Evolutionary conservation across 2,113 vertebrate genomes (phyloP).

Genomic region (Thalassarche chlororhynchos): DNA sequence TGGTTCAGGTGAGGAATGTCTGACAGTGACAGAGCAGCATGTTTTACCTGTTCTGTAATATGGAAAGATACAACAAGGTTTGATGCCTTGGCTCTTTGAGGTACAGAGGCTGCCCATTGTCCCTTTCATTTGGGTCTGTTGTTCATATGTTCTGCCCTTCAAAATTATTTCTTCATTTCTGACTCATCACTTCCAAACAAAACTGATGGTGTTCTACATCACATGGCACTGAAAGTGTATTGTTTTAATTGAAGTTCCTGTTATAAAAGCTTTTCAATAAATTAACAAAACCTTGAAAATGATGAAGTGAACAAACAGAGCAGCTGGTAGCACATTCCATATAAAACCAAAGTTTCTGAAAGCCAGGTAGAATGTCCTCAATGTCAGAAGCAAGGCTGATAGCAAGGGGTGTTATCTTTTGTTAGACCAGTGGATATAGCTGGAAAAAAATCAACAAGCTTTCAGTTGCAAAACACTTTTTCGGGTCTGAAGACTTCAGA

Average conservation of each 20-base stretch:
- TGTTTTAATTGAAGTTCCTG: slow-evolving; percentile 18
- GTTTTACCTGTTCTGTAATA: not conserved
- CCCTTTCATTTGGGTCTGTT: not conserved
- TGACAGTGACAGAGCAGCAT: not conserved
- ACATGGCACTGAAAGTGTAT: not conserved
- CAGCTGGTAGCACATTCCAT: not conserved
- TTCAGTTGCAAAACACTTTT: not conserved
- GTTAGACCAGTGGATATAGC: not conserved
- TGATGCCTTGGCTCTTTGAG: not conserved
- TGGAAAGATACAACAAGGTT: not conserved
- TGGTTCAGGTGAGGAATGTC: not conserved
- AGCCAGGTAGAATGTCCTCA: not conserved
- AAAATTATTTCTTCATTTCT: not conserved
- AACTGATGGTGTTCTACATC: not conserved
- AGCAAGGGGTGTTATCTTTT: not conserved
- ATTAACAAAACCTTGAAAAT: slow-evolving; percentile 23
- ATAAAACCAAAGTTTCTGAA: not conserved
- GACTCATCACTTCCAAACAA: not conserved
- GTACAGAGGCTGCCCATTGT: not conserved
- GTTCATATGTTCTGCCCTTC: not conserved
- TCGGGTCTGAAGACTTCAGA: not conserved
- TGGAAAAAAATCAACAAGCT: not conserved
- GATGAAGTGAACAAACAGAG: not conserved
- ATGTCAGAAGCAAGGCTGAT: not conserved
- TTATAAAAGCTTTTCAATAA: slow-evolving; percentile 24